Percentiles rank a stretch among this genome's conserved stretches.
phyloP scores from a whole-genome alignment of 2,113 vertebrate genomes.

The Mormyrus lacerda region DNA sequence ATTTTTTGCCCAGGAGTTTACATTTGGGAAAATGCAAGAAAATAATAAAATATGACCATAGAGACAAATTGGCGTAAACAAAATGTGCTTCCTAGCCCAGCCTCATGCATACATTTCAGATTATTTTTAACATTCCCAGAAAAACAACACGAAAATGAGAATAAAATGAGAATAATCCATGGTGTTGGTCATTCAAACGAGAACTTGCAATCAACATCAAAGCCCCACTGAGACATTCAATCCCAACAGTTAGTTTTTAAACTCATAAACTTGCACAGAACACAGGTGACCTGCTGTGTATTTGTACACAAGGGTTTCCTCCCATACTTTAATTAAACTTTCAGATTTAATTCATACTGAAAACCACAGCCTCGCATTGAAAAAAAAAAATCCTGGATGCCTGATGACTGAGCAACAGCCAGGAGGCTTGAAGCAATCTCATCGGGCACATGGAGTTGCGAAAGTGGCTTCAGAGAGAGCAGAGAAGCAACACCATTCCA shows the following conservation, averaged over 20 bases:
- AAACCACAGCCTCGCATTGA: neutral
- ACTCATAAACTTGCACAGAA: neutral
- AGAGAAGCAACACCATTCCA: neutral
- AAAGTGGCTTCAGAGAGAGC: neutral
- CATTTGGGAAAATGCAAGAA: neutral
- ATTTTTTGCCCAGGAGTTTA: neutral
- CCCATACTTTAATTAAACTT: neutral
- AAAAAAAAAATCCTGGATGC: neutral
- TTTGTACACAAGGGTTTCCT: neutral
- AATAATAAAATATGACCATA: neutral
- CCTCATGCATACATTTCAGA: neutral
- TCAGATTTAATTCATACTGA: neutral
- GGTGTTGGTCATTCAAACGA: neutral
- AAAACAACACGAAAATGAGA: neutral
- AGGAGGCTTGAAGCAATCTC: neutral
- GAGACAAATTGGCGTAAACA: neutral
- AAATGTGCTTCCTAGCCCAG: neutral
- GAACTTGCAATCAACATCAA: neutral
- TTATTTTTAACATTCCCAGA: neutral
- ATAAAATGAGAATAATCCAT: neutral
- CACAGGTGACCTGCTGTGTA: neutral
- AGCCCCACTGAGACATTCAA: neutral
- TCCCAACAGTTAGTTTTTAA: neutral
- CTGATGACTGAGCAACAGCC: neutral
- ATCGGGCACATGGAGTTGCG: neutral